Evolutionary conservation across 2,797 vertebrate genomes (phyloP).

Genomic region (Lepilemur ruficaudatus): DNA sequence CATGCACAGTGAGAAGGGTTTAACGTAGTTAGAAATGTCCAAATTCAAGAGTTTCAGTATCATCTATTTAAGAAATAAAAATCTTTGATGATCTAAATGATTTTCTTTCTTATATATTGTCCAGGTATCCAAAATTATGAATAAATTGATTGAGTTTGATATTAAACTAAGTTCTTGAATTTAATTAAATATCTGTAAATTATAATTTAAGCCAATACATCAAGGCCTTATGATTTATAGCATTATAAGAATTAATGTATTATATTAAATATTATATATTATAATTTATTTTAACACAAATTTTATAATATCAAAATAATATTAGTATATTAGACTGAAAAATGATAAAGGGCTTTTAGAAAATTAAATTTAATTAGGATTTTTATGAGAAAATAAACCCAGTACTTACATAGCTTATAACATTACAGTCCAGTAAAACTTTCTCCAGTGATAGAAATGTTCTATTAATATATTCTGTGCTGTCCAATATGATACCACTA

Average conservation of each 20-base stretch:
- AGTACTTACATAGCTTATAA: not conserved
- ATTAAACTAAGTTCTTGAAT: not conserved
- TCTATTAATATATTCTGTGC: not conserved
- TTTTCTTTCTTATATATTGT: not conserved
- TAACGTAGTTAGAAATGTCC: not conserved
- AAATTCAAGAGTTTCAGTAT: not conserved
- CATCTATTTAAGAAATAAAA: not conserved
- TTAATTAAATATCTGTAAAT: not conserved
- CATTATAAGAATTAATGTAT: not conserved
- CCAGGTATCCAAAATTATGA: not conserved
- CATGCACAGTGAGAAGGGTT: not conserved
- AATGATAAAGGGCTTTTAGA: not conserved
- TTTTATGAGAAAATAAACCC: not conserved
- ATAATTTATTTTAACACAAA: not conserved
- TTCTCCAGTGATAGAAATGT: not conserved
- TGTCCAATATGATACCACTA: not conserved
- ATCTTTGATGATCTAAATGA: too few species aligned
- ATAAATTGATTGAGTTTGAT: not conserved
- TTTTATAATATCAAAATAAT: not conserved
- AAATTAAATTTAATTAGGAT: not conserved
- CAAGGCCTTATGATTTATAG: not conserved
- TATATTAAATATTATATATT: not conserved
- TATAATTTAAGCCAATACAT: not conserved
- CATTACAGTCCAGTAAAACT: not conserved
- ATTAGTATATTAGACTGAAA: not conserved